Evolutionary conservation across 1,140 invertebrate species (phyloP).

Genomic region (Drosophila lini): DNA sequence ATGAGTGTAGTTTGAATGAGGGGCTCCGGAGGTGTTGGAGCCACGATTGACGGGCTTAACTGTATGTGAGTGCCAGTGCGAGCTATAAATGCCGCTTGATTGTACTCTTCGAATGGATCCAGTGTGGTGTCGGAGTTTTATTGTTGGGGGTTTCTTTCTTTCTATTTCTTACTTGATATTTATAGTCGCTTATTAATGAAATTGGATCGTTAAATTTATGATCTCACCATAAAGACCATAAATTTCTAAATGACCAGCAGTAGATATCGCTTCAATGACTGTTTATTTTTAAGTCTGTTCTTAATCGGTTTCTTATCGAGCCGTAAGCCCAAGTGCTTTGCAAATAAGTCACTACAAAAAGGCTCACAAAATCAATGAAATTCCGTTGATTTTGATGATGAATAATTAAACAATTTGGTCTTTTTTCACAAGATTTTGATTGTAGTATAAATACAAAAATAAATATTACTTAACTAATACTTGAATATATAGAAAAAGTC

Average conservation of each 20-base stretch:
- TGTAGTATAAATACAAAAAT: not conserved
- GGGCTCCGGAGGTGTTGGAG: conserved; percentile 42
- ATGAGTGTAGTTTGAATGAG: conserved; percentile 29
- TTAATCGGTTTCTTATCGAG: conserved; percentile 71
- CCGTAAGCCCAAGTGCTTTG: conserved; percentile 12
- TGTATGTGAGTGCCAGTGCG: conserved; percentile 39
- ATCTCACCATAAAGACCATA: conserved; percentile 57
- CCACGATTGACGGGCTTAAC: conserved; percentile 35
- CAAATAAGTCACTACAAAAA: conserved; percentile 11
- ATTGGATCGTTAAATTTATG: conserved; percentile 74
- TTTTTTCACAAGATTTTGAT: too few species aligned
- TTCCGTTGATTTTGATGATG: not conserved
- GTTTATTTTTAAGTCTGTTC: conserved; percentile 50
- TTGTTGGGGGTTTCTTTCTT: conserved; percentile 5
- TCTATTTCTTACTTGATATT: conserved; percentile 45
- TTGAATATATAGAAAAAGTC: too few species aligned
- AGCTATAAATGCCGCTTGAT: conserved; percentile 71
- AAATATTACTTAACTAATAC: too few species aligned
- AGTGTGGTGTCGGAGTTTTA: conserved; percentile 15
- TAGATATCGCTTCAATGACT: conserved; percentile 39
- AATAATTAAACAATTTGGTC: not conserved
- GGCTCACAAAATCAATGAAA: not conserved
- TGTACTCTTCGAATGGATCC: conserved; percentile 30
- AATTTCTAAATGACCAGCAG: conserved; percentile 64
- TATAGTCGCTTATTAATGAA: conserved; percentile 74